Conservation (phyloP, 2,113 vertebrate species). For the Labrus mixtus region DNA sequence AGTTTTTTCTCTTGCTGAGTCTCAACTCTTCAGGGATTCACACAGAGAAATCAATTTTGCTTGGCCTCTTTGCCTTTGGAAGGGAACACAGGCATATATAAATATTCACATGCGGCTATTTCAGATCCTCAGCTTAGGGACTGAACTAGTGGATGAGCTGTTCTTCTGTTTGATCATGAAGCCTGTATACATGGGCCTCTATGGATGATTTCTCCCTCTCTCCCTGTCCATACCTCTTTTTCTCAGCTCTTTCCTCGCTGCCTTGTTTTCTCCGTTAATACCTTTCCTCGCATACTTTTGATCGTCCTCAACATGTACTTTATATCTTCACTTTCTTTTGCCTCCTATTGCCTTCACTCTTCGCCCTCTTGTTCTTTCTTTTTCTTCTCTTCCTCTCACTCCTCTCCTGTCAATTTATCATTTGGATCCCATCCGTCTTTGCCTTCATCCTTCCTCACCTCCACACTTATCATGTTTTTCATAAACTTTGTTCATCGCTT, state of each 20-base stretch:
- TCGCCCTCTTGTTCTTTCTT: not conserved
- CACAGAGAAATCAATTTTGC: slow-evolving; percentile 78
- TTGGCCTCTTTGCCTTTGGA: slow-evolving; percentile 76
- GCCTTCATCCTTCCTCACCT: not conserved
- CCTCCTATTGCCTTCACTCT: not conserved
- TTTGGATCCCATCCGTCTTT: slow-evolving; percentile 10
- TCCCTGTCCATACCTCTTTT: slow-evolving; percentile 30
- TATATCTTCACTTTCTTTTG: not conserved
- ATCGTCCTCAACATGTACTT: slow-evolving; percentile 7
- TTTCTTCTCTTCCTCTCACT: not conserved
- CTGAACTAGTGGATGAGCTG: slow-evolving; percentile 69
- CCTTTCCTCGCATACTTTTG: slow-evolving; percentile 24
- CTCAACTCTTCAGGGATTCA: slow-evolving; percentile 69
- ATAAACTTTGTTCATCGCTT: not conserved
- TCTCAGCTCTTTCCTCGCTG: not conserved
- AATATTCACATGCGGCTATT: slow-evolving; percentile 81
- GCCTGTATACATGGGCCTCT: slow-evolving; percentile 66
- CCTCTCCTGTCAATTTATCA: slow-evolving; percentile 6
- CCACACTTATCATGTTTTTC: not conserved
- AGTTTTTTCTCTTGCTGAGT: slow-evolving; percentile 65
- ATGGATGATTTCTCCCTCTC: slow-evolving; percentile 45
- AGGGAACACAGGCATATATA: slow-evolving; percentile 75
- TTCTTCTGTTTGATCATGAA: slow-evolving; percentile 72
- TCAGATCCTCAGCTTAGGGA: slow-evolving; percentile 77
- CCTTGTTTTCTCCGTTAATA: slow-evolving; percentile 27